Percentiles rank a stretch among this genome's conserved stretches.
These are phyloP conservation scores for Sarcophaga subvicina DNA, from an alignment of 2,888 invertebrate genomes.

Conservation along the genomic window DNA sequence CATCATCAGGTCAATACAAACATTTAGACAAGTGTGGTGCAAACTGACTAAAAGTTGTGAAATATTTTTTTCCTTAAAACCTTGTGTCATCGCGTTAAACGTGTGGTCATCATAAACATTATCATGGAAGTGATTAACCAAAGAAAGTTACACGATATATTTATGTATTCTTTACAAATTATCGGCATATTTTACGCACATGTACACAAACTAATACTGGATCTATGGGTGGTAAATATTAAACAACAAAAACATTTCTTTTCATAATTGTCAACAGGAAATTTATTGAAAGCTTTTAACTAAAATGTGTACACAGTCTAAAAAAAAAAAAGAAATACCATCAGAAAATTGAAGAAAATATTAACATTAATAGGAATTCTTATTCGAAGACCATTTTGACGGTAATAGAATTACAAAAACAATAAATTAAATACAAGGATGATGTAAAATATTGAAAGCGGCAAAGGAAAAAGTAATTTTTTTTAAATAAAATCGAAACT, in stretches of 20 bases:
- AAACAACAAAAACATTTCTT: conserved; percentile 1
- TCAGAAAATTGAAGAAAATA: no score
- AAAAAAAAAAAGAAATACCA: no score
- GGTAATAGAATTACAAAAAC: no score
- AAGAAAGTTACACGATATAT: conserved; percentile 43
- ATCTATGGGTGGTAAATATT: conserved; percentile 51
- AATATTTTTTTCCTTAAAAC: conserved; percentile 16
- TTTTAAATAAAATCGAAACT: no score
- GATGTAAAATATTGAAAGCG: no score
- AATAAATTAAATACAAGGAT: no score
- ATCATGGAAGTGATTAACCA: conserved; percentile 15
- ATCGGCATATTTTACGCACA: conserved; percentile 28
- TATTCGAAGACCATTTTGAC: no score
- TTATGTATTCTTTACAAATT: conserved; percentile 19
- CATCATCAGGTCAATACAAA: conserved; percentile 20
- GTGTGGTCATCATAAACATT: conserved; percentile 4
- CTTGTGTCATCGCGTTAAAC: not conserved
- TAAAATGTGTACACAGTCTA: no score
- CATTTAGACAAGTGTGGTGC: not conserved
- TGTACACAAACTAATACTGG: conserved; percentile 14
- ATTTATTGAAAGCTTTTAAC: not conserved
- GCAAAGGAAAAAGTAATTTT: no score
- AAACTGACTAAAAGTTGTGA: not conserved
- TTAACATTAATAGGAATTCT: no score
- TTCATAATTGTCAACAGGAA: conserved; percentile 3